Evolutionary conservation across 2,888 invertebrate species (phyloP).

Genomic region (Harmothoe impar): DNA sequence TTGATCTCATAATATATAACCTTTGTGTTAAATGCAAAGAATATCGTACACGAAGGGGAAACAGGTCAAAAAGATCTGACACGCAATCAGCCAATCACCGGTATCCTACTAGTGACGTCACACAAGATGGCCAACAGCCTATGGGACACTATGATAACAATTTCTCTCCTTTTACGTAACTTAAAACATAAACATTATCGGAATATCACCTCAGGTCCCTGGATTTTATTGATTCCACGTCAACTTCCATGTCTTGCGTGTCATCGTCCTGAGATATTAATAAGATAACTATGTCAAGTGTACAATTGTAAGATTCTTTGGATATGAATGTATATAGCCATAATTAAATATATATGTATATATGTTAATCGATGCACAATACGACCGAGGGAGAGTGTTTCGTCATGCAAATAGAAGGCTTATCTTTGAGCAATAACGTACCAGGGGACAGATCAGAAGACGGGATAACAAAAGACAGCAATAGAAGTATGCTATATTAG

Average conservation of each 20-base stretch:
- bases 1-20: slow-evolving; percentile 60
- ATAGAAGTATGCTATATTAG: no score
- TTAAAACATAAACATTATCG: neutral
- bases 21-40: slow-evolving; percentile 62
- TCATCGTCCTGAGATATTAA: no score
- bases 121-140: neutral
- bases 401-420: no score
- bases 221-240: no score
- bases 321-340: neutral
- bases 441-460: no score
- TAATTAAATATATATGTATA: neutral
- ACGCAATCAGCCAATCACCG: neutral
- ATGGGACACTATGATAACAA: neutral
- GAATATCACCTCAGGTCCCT: neutral
- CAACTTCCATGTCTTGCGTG: no score
- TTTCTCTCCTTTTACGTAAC: slow-evolving; percentile 29
- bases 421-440: no score
- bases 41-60: neutral
- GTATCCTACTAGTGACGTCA: neutral
- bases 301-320: no score
- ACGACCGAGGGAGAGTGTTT: no score
- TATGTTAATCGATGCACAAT: neutral
- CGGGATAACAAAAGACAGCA: no score
- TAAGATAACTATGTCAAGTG: no score
- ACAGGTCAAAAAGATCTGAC: neutral